Evolutionary conservation across 2,113 vertebrate genomes (phyloP).

Genomic region (Rhea americana): DNA sequence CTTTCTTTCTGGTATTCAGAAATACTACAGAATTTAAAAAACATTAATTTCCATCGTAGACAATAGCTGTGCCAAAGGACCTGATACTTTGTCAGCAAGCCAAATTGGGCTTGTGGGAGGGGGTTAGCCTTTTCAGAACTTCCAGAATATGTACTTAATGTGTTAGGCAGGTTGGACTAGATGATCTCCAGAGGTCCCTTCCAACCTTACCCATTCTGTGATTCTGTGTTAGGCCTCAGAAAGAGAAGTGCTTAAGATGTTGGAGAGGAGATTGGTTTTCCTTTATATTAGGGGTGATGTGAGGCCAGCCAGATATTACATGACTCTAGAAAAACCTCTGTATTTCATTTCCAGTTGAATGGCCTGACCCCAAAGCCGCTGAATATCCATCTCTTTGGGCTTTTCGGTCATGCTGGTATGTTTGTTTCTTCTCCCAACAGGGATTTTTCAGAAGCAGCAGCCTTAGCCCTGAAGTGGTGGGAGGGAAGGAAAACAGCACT

Average conservation of each 20-base stretch:
- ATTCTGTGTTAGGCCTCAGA: not conserved
- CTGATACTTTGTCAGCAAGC: not conserved
- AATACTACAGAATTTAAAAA: not conserved
- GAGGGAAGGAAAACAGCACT: not conserved
- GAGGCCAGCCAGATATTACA: not conserved
- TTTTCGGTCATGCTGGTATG: fast-evolving
- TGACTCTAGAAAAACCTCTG: not conserved
- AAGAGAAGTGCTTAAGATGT: not conserved
- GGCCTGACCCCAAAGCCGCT: not conserved
- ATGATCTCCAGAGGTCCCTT: too few species aligned
- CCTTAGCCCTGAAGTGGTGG: not conserved
- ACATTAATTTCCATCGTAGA: not conserved
- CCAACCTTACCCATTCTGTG: too few species aligned
- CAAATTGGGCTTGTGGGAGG: not conserved
- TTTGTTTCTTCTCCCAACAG: not conserved
- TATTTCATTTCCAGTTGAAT: not conserved
- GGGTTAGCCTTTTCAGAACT: not conserved
- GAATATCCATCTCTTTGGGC: not conserved
- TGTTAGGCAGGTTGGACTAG: not conserved
- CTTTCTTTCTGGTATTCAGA: not conserved
- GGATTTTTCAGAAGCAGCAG: not conserved
- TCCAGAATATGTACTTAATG: not conserved
- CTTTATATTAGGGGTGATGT: not conserved
- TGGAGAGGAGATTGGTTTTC: not conserved
- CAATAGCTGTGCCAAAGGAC: not conserved